phyloP scores from a whole-genome alignment of 2,888 invertebrate species.

The Trisateles emortualis region DNA sequence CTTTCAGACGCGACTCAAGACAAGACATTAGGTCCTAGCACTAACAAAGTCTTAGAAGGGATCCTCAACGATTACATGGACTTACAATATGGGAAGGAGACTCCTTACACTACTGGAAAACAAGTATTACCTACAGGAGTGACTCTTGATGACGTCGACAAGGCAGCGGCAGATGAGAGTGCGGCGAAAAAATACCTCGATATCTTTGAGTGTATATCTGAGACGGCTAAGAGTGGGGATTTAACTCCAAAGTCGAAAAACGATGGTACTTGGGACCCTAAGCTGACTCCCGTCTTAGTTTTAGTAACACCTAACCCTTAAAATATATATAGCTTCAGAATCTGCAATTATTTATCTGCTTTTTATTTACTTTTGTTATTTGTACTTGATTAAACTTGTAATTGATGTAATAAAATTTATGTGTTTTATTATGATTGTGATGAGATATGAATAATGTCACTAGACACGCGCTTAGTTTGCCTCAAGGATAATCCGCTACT shows the following conservation, averaged over 20 bases:
- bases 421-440: neutral
- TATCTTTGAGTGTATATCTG: constrained; percentile 68
- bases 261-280: constrained; percentile 74
- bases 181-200: constrained; percentile 66
- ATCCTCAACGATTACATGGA: constrained; percentile 79
- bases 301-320: constrained; percentile 66
- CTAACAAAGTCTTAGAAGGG: constrained; percentile 72
- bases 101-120: constrained; percentile 77
- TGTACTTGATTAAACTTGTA: constrained; percentile 29
- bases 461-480: too few relatives aligned
- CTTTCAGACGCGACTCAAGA: constrained; percentile 65
- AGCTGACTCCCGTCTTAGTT: constrained; percentile 71
- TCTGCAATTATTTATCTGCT: constrained; percentile 26
- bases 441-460: too few relatives aligned
- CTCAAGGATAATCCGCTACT: too few relatives aligned
- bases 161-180: constrained; percentile 56
- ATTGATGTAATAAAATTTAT: neutral
- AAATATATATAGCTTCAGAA: constrained; percentile 30
- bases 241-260: constrained; percentile 64
- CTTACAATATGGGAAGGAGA: constrained; percentile 71
- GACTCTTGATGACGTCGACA: constrained; percentile 66
- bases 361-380: constrained; percentile 28
- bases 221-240: constrained; percentile 68
- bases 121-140: constrained; percentile 67
- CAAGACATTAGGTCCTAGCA: constrained; percentile 55